These are phyloP conservation scores for Melanotaenia pygmaea DNA, from an alignment of 2,797 vertebrate species.

Conservation along the genomic window DNA sequence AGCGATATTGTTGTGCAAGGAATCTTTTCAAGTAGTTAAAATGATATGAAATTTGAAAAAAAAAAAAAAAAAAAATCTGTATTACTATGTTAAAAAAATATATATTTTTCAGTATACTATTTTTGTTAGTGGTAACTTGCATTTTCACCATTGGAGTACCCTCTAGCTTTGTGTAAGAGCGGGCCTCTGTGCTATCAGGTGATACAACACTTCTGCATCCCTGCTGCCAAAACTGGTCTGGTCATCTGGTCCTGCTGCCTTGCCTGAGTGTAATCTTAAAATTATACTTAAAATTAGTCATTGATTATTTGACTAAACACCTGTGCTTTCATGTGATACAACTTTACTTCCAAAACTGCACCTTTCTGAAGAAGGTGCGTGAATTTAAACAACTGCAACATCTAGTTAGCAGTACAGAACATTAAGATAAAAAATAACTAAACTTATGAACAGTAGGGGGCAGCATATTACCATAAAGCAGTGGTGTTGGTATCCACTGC, in stretches of 20 bases:
- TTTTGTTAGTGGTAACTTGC: too few species aligned
- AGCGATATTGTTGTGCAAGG: not conserved
- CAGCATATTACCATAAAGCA: slow-evolving; percentile 10
- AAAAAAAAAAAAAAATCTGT: too few species aligned
- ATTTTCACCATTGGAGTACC: not conserved
- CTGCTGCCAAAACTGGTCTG: not conserved
- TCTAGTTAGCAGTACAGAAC: too few species aligned
- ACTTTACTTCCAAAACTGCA: too few species aligned
- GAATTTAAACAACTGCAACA: not conserved
- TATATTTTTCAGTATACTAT: too few species aligned
- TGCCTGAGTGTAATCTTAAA: too few species aligned
- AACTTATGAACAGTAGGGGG: slow-evolving; percentile 5
- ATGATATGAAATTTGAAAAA: not conserved
- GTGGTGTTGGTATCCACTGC: not conserved
- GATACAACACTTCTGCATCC: not conserved
- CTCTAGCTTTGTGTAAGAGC: not conserved
- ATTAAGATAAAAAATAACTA: not conserved
- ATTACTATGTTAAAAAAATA: too few species aligned
- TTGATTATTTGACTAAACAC: too few species aligned
- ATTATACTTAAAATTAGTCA: too few species aligned
- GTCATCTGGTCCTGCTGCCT: too few species aligned
- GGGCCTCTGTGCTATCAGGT: not conserved
- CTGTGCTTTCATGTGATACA: too few species aligned
- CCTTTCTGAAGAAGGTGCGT: not conserved
- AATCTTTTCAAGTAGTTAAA: not conserved